Evolutionary conservation across 1,140 invertebrate species (phyloP).

Genomic region (Drosophila ficusphila): DNA sequence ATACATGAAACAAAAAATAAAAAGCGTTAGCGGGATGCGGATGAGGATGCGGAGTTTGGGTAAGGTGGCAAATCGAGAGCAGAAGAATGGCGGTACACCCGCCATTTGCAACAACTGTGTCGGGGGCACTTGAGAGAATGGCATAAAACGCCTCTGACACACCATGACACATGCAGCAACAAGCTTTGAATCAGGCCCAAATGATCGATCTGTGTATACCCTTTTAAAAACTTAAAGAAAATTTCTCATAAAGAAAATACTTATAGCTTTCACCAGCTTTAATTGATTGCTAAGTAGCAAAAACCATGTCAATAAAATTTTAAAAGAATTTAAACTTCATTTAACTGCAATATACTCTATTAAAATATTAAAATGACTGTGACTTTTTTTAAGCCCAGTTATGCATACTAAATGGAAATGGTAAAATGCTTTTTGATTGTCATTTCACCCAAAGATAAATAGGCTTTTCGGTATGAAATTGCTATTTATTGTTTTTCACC

Average conservation of each 20-base stretch:
- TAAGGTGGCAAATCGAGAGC: constrained; percentile 47
- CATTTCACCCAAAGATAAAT: neutral
- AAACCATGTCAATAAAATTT: no score
- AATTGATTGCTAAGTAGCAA: no score
- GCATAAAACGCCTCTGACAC: constrained; percentile 64
- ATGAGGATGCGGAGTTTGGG: constrained; percentile 17
- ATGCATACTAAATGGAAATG: neutral
- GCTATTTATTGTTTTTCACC: neutral
- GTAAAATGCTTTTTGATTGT: neutral
- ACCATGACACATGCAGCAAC: constrained; percentile 14
- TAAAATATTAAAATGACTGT: no score
- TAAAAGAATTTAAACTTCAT: no score
- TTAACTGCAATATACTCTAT: no score
- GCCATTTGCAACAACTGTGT: constrained; percentile 75
- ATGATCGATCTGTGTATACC: constrained; percentile 18
- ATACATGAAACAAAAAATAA: constrained; percentile 64
- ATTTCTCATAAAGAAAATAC: no score
- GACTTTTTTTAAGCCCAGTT: no score
- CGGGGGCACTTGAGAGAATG: constrained; percentile 63
- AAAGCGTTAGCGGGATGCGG: constrained; percentile 9
- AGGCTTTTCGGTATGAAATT: neutral
- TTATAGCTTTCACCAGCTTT: no score
- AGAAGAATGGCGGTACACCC: constrained; percentile 20
- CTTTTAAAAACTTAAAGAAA: no score
- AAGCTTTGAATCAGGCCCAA: neutral